Evolutionary conservation across 2,888 invertebrate genomes (phyloP), one percentile per base, ranked within the genome.

Genomic region (Nesidiocoris tenuis): DNA sequence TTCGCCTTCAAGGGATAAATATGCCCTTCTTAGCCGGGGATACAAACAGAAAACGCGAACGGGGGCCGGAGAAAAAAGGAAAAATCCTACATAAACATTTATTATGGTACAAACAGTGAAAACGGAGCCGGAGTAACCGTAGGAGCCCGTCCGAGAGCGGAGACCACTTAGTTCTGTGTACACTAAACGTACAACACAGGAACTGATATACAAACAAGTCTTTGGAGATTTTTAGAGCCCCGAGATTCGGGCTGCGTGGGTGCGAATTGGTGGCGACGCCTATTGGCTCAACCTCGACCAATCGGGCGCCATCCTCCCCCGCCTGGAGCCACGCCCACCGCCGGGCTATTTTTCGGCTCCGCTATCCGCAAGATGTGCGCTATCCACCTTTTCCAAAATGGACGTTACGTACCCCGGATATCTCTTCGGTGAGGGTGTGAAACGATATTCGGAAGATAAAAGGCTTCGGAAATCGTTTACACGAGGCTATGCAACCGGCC

Each of bases 81-180:
- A 67, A 72, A 72, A 72, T 72, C 72, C 39, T 63, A 72, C 77
- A 78, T 79, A 80, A 80, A 80, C 80, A 80, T 80, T 80, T 80
- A 80, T 80, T 72, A 77, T 78, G 23, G 22, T 61, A 74, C 74
- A 74, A 74, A 74, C 74, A 74, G 68, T 19, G 68, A 57, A 68
- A 65, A 70, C 56, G 70, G 70, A 55, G n/a, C 18, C 55, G 22
- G 39, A 56, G 67, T 39, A 39, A 39, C 39, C 39, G 39, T 39
- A 39, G 39, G 39, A 39, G 19, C 19, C 55, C 67, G 19, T 59
- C 1, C 12, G 39, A 12, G 39, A 39, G 25, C n/a, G 12, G 39
- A 39, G 64, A 74, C 65, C 65, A 74, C 74, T 66, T 66, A 74
- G 57, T 74, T 74, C 55, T 65, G 74, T 74, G 57, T 74, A 74